Base-by-base conservation (phyloP, 2,113 vertebrate genomes). In the Felis catus region DNA sequence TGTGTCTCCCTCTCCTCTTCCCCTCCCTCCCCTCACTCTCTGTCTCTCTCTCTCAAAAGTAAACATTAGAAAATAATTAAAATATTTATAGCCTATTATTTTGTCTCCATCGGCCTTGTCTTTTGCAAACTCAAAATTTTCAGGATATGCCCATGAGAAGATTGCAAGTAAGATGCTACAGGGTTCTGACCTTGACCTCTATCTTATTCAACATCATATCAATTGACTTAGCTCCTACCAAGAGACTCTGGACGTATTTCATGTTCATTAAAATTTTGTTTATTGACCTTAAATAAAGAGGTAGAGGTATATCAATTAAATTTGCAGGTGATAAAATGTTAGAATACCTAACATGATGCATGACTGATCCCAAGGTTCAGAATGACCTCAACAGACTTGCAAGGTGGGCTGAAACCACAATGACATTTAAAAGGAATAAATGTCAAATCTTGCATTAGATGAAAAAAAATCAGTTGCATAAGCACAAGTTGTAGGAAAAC, bases 391-490 rank as follows among this genome's bases (percentile, higher is more conserved):
- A 36, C 51, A 89, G 78, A 86, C 41, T 93, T 58, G 23, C 94
- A 97, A 91, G 80, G 66, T 78, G 61, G 27, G 29, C 73, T 89
- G 33, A 90, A 88, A 79, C 74, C 80, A 87, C 7, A 76, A 0
- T 79, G 79, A 31, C 73, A 97, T 94, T 94, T 96, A 63, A 90
- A 94, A 92, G 39, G 70, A 88, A 9, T 92, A 63, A n/a, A 36
- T 97, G 55, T 61, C 31, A 95, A 71, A 6, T 91, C 76, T 25
- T 74, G 15, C 33, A 39, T 94, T 92, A 82, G 53, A 91, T 89
- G 39, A 61, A 81, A 94, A 97, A 48, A 12, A 84, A 65, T 66
- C 63, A 70, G 13, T 76, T 76, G 23, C 31, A 7, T 66, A 93
- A 87, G 70, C 48, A 84, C 25, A 85, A 13, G 9, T 19, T 97